Base-by-base conservation (phyloP, 2,113 vertebrate species). In the Xenotilapia leptura region DNA sequence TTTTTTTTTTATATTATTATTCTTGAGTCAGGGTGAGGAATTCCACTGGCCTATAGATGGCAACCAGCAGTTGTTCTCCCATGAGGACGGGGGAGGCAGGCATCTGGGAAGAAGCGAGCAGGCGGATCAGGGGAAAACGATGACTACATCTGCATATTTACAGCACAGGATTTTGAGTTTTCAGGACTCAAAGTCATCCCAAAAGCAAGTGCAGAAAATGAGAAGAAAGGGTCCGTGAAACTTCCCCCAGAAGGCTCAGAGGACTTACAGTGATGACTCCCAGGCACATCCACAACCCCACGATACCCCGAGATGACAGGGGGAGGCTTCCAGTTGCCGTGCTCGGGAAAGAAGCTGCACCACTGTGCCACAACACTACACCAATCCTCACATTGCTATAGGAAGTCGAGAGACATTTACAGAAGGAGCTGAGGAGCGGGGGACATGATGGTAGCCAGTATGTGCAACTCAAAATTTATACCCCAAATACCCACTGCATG, bases 21-120 rank as follows among this genome's bases (percentile, higher is more conserved):
- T 79, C 82, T 84, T 81, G n/a, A 82, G 83, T 73, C 80, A 68
- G 91, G 79, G 90, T 80, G 79, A 94, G 89, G 93, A 94, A 95
- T 94, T 94, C 87, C 84, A 19, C 85, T 77, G 92, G 92, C 90
- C 91, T 92, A 91, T 83, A 92, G 88, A 83, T 83, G 51, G 84
- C 83, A 89, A 90, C 84, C 87, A 83, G 88, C 95, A 96, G 94
- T 96, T 96, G 95, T 95, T 96, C 94, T 93, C 93, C 91, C 87
- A 89, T 40, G 92, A 92, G 90, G 86, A n/a, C 60, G 11, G 28
- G 12, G 53, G 23, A 21, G 79, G 53, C 31, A 77, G 88, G 90
- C 86, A 92, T 93, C 90, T 90, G 84, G 93, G 91, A 87, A 91
- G 81, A 88, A 86, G 87, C 19, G 5, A 84, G 73, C 53, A 42